A percentile compares a stretch with the other conserved stretches of the same genome.
These are phyloP conservation scores for Drosophila ambigua DNA, from an alignment of 1,140 invertebrate species.

Conservation along the genomic window DNA sequence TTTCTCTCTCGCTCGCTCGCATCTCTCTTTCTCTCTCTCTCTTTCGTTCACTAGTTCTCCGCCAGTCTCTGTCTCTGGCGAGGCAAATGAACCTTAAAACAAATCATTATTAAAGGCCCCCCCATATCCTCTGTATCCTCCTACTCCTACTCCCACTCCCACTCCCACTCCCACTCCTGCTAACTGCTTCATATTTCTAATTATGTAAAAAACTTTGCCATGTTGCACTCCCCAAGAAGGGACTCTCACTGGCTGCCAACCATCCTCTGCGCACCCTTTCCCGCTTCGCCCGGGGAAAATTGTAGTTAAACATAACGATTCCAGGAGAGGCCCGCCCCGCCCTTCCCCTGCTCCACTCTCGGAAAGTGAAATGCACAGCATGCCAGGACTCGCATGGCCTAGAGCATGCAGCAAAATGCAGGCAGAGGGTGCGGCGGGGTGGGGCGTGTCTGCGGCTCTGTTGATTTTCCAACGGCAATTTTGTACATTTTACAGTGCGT, in stretches of 20 bases:
- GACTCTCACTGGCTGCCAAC: neutral
- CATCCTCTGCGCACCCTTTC: neutral
- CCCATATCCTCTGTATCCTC: neutral
- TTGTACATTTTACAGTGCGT: constrained; percentile 57
- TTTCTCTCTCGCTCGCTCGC: neutral
- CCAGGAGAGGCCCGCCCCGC: constrained; percentile 14
- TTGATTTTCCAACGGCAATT: constrained; percentile 67
- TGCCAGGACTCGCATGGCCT: too few relatives aligned
- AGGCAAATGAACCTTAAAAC: constrained; percentile 74
- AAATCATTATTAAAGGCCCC: constrained; percentile 74
- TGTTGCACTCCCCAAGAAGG: constrained; percentile 46
- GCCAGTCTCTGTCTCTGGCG: constrained; percentile 11
- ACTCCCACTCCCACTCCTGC: neutral
- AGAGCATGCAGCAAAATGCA: constrained; percentile 11
- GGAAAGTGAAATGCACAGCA: constrained; percentile 61
- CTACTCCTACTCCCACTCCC: too few relatives aligned
- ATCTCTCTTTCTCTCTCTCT: constrained; percentile 7
- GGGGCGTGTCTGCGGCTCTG: constrained; percentile 48
- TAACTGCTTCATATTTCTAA: constrained; percentile 67
- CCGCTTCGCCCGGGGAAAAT: constrained; percentile 49
- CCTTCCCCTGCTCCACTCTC: neutral
- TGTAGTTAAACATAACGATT: constrained; percentile 71
- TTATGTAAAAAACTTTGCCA: constrained; percentile 70
- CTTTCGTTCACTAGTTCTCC: neutral
- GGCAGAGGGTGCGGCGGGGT: neutral